phyloP scores from a whole-genome alignment of 2,888 invertebrate species.

The Gryllus longicercus region DNA sequence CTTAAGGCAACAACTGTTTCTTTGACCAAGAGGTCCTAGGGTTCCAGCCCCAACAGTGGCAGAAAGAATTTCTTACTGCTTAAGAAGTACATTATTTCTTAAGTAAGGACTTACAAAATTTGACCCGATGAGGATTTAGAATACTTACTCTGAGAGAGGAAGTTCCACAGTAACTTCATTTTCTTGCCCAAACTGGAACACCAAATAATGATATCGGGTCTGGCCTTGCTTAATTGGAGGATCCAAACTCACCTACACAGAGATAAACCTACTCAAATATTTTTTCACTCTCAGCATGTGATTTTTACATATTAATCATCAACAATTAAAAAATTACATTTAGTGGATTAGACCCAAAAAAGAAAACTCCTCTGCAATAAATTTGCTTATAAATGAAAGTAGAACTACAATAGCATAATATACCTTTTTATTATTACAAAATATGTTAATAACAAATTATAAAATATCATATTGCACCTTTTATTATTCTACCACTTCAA shows the following conservation, averaged over 20 bases:
- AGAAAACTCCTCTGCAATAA: too few relatives aligned
- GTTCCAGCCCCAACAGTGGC: too few relatives aligned
- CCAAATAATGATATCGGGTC: constrained; percentile 95
- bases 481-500: too few relatives aligned
- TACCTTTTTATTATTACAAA: too few relatives aligned
- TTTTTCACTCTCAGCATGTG: neutral
- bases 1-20: neutral
- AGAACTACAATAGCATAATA: too few relatives aligned
- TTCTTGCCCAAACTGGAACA: constrained; percentile 89
- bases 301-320: neutral
- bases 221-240: constrained; percentile 99
- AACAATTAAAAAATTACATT: too few relatives aligned
- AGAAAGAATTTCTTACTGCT: neutral
- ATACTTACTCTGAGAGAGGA: constrained; percentile 81
- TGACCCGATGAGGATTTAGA: neutral
- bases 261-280: neutral
- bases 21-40: too few relatives aligned
- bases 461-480: too few relatives aligned
- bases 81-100: neutral
- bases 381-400: too few relatives aligned
- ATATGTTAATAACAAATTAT: too few relatives aligned
- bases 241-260: constrained; percentile 71
- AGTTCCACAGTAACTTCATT: constrained; percentile 84
- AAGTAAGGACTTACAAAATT: neutral
- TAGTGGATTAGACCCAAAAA: too few relatives aligned